Percentiles rank a stretch among this genome's conserved stretches.
phyloP scores from a whole-genome alignment of 64 coral and sea anemone species.

The Dendrophyllia cribrosa region DNA sequence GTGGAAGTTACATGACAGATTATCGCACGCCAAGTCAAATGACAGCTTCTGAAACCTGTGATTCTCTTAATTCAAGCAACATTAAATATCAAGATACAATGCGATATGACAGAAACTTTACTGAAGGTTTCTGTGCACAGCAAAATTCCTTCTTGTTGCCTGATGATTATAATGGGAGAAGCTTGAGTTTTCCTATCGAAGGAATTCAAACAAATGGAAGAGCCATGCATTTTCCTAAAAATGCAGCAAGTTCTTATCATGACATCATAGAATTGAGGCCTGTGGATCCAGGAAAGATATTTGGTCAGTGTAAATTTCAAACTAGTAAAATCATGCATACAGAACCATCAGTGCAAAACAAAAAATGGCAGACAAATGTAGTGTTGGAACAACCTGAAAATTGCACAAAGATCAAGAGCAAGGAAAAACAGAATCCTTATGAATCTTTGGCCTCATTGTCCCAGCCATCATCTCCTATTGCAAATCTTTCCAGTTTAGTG shows the following conservation, averaged over 20 bases:
- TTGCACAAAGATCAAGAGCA: background rate
- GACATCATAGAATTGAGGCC: conserved; percentile 12
- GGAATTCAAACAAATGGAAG: background rate
- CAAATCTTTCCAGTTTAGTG: conserved; percentile 67
- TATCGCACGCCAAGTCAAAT: background rate
- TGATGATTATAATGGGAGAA: background rate
- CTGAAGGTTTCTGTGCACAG: background rate
- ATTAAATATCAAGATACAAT: background rate
- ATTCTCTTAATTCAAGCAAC: background rate
- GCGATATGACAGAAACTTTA: background rate
- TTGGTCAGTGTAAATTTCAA: conserved; percentile 9
- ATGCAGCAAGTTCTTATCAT: background rate
- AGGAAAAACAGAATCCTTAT: background rate
- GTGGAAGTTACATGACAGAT: background rate
- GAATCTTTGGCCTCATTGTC: background rate
- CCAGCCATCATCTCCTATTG: conserved; percentile 56
- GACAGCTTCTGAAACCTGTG: background rate
- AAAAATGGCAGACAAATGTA: background rate
- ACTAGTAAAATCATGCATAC: background rate
- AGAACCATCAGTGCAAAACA: background rate
- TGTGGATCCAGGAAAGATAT: conserved; percentile 32
- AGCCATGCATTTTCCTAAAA: background rate
- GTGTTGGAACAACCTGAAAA: background rate
- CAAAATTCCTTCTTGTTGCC: background rate
- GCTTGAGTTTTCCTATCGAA: background rate